These are phyloP conservation scores for Calypte anna DNA, from an alignment of 2,113 vertebrate genomes.

Conservation along the genomic window DNA sequence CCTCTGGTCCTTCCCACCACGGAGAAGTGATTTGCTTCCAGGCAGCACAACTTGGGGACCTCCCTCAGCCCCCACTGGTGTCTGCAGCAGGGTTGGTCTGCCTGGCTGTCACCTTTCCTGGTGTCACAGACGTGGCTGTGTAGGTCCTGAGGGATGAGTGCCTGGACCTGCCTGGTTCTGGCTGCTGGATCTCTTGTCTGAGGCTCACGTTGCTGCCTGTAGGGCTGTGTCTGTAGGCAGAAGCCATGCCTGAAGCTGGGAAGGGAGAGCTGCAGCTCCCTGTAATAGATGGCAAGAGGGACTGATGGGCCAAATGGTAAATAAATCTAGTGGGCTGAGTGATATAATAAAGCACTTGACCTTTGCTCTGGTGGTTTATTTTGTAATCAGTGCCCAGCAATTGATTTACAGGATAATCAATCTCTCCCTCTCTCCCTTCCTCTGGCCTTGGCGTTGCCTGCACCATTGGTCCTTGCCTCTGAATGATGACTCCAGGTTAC, in stretches of 20 bases:
- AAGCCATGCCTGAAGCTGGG: neutral
- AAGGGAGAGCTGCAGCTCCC: neutral
- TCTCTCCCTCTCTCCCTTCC: constrained; percentile 15
- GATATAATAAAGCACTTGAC: constrained; percentile 64
- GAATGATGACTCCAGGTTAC: constrained; percentile 36
- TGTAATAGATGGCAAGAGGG: constrained; percentile 19
- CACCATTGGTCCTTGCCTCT: constrained; percentile 37
- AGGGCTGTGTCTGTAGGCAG: neutral
- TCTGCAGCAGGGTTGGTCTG: neutral
- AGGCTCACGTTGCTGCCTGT: neutral
- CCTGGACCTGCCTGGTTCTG: fast-evolving
- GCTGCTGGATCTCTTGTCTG: neutral
- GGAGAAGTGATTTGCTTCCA: neutral
- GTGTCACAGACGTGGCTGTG: neutral
- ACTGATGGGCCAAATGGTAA: neutral
- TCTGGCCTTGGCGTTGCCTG: neutral
- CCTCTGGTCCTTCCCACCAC: neutral
- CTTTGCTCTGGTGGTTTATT: constrained; percentile 60
- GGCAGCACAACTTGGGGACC: neutral
- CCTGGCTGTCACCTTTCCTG: neutral
- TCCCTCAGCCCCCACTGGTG: neutral
- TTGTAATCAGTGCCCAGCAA: constrained; percentile 15
- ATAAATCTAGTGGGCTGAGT: constrained; percentile 58
- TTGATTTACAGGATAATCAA: constrained; percentile 41
- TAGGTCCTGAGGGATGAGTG: neutral